Evolutionary conservation across 1,140 invertebrate genomes (phyloP).

Genomic region (Drosophila malerkotliana): DNA sequence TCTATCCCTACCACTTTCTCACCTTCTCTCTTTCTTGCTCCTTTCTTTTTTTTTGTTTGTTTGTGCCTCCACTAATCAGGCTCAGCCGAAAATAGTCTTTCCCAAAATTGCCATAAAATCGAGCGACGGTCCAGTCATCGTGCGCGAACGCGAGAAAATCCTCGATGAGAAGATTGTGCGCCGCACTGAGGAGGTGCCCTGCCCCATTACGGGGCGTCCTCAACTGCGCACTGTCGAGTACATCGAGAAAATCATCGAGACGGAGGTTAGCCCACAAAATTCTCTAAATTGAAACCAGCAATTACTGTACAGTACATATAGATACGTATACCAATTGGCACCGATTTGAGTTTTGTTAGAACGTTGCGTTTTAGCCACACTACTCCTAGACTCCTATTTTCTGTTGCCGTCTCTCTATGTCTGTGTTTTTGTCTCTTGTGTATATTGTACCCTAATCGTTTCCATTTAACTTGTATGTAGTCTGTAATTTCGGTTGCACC

Average conservation of each 20-base stretch:
- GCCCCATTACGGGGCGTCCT: conserved; percentile 92
- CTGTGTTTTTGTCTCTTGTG: conserved; percentile 14
- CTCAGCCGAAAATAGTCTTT: conserved; percentile 85
- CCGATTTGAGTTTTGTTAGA: conserved; percentile 56
- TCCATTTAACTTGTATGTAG: conserved; percentile 31
- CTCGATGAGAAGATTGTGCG: conserved; percentile 94
- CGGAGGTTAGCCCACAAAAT: conserved; percentile 89
- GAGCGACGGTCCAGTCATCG: conserved; percentile 91
- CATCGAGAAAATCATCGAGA: conserved; percentile 97
- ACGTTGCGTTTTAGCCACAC: conserved; percentile 32
- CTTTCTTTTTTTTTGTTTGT: conserved; percentile 9
- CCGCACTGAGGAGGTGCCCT: conserved; percentile 94
- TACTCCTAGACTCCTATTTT: conserved; percentile 18
- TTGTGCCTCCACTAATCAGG: conserved; percentile 25
- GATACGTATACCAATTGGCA: conserved; percentile 57
- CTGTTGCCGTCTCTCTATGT: conserved; percentile 51
- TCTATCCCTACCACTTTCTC: conserved; percentile 12
- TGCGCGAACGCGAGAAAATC: conserved; percentile 94
- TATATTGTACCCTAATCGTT: conserved; percentile 41
- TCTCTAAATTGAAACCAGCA: conserved; percentile 36
- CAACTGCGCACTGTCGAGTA: conserved; percentile 95
- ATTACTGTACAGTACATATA: conserved; percentile 30
- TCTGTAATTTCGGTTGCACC: conserved; percentile 38
- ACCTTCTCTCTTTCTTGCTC: conserved; percentile 5
- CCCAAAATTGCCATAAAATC: conserved; percentile 93